These are phyloP conservation scores for Philotrypesis tridentata DNA, from an alignment of 1,140 invertebrate genomes.

Conservation along the genomic window DNA sequence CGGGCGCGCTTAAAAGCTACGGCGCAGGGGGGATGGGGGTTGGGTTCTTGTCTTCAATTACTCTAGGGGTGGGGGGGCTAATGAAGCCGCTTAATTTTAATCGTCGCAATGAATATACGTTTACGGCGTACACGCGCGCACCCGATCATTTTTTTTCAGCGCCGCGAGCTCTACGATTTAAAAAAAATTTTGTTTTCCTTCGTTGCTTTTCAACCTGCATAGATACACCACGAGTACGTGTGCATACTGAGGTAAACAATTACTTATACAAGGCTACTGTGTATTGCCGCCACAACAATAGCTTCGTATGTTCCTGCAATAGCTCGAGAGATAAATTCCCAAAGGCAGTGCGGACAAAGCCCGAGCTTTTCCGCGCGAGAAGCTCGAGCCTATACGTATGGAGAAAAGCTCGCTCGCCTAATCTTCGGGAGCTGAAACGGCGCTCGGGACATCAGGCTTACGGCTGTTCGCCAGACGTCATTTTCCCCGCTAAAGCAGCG, in stretches of 20 bases:
- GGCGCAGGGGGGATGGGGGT: too few species aligned
- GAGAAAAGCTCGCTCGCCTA: neutral
- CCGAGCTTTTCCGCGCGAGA: neutral
- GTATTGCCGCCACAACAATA: too few species aligned
- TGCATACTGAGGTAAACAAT: too few species aligned
- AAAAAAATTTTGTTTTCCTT: too few species aligned
- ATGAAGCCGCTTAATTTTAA: neutral
- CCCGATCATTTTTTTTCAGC: too few species aligned
- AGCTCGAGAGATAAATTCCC: neutral
- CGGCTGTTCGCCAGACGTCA: neutral
- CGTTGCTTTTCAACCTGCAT: too few species aligned
- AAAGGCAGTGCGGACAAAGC: neutral
- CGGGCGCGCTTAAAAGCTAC: neutral
- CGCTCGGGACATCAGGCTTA: neutral
- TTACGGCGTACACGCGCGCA: neutral
- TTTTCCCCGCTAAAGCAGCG: neutral
- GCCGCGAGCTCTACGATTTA: too few species aligned
- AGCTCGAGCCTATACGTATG: neutral
- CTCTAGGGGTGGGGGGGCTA: neutral
- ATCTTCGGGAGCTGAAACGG: neutral
- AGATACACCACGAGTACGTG: too few species aligned
- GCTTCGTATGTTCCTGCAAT: too few species aligned
- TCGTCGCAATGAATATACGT: neutral
- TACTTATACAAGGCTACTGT: too few species aligned
- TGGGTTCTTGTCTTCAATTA: neutral